These are phyloP conservation scores for Atrichornis clamosus DNA, from an alignment of 2,113 vertebrate genomes.

Conservation along the genomic window DNA sequence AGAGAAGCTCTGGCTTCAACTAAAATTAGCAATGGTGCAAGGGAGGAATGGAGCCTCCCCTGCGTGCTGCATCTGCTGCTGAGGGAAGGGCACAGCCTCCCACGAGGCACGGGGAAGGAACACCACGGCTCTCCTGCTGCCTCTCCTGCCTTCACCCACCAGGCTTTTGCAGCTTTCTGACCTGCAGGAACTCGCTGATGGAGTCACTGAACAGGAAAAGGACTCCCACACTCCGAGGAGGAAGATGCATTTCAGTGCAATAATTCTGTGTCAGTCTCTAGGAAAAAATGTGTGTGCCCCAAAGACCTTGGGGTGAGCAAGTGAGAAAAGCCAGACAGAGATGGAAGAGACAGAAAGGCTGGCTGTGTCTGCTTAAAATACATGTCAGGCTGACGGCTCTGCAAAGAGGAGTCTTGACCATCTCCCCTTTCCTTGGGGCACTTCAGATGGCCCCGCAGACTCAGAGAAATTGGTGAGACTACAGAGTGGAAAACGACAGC, in stretches of 20 bases:
- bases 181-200: not conserved
- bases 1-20: not conserved
- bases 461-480: not conserved
- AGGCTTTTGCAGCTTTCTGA: not conserved
- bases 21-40: not conserved
- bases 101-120: not conserved
- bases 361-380: rapidly evolving
- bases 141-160: not conserved
- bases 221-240: not conserved
- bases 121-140: not conserved
- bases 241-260: not conserved
- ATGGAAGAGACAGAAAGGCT: not conserved
- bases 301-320: not conserved
- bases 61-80: not conserved
- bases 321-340: not conserved
- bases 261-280: rapidly evolving
- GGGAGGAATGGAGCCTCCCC: not conserved
- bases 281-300: rapidly evolving
- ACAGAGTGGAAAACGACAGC: rapidly evolving
- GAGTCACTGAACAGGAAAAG: not conserved
- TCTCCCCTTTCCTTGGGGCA: not conserved
- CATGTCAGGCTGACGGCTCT: not conserved
- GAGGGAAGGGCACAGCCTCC: not conserved
- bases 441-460: not conserved
- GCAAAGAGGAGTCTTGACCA: rapidly evolving